Evolutionary conservation across 2,797 vertebrate species (phyloP).

Genomic region (Cercopithecus neglectus): DNA sequence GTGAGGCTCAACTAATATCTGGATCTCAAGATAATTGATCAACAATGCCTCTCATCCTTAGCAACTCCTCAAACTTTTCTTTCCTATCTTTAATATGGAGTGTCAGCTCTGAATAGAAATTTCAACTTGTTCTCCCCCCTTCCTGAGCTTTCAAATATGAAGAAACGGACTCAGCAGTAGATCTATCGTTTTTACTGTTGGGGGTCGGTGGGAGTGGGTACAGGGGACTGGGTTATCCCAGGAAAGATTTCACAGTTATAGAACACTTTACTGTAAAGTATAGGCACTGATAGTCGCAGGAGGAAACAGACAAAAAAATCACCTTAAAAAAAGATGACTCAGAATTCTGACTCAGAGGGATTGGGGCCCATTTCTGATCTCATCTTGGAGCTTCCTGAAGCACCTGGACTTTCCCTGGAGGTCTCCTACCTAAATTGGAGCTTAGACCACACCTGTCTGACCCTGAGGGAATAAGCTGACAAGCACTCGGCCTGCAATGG

Average conservation of each 20-base stretch:
- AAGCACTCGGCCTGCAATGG: background rate
- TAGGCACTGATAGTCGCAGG: background rate
- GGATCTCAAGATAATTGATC: background rate
- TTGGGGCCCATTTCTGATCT: slow-evolving; percentile 70
- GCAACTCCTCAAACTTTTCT: background rate
- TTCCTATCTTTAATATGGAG: background rate
- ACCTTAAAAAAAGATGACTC: slow-evolving; percentile 41
- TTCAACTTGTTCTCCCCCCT: background rate
- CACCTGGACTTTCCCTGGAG: slow-evolving; percentile 64
- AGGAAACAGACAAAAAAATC: slow-evolving; percentile 26
- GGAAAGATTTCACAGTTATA: background rate
- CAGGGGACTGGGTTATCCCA: background rate
- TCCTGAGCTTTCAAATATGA: background rate
- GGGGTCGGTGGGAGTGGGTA: background rate
- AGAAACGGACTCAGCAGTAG: background rate
- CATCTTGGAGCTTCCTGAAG: slow-evolving; percentile 54
- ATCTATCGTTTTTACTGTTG: background rate
- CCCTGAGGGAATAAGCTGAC: background rate
- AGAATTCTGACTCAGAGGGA: slow-evolving; percentile 69
- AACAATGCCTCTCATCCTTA: background rate
- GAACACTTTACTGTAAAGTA: background rate
- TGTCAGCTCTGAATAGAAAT: background rate
- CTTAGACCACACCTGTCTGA: slow-evolving; percentile 68
- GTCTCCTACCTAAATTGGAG: slow-evolving; percentile 43
- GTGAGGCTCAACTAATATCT: background rate